Evolutionary conservation across 2,888 invertebrate species (phyloP).

Genomic region (Drosophila kokeensis): DNA sequence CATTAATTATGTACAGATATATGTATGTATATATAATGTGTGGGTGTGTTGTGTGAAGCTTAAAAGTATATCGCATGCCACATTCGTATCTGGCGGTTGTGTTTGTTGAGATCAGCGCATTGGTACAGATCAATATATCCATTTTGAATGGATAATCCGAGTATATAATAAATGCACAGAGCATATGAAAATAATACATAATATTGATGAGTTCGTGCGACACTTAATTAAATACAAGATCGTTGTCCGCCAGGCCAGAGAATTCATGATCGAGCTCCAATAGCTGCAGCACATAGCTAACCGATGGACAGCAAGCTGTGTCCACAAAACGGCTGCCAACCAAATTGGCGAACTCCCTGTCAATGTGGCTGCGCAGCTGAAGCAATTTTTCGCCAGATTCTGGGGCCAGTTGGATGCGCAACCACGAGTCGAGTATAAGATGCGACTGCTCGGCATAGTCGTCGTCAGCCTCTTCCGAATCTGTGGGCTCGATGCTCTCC

Average conservation of each 20-base stretch:
- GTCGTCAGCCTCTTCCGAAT: conserved; percentile 28
- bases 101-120: background rate
- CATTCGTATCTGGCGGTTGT: conserved; percentile 5
- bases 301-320: conserved; percentile 2
- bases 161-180: background rate
- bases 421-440: conserved; percentile 36
- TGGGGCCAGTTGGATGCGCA: conserved; percentile 24
- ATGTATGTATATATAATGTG: background rate
- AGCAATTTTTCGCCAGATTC: conserved; percentile 25
- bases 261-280: conserved; percentile 6
- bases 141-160: background rate
- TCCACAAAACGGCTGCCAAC: conserved; percentile 15
- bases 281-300: conserved; percentile 6
- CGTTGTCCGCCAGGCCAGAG: conserved; percentile 27
- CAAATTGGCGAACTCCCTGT: conserved; percentile 26
- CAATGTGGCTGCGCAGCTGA: conserved; percentile 80
- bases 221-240: conserved; percentile 10
- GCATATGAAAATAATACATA: background rate
- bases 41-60: background rate
- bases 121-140: background rate
- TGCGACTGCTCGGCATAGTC: conserved; percentile 13
- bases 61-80: background rate
- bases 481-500: conserved; percentile 55
- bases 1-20: background rate
- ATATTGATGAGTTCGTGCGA: background rate